These are phyloP conservation scores for Neoniphon sammara DNA, from an alignment of 2,797 vertebrate species.

Conservation along the genomic window DNA sequence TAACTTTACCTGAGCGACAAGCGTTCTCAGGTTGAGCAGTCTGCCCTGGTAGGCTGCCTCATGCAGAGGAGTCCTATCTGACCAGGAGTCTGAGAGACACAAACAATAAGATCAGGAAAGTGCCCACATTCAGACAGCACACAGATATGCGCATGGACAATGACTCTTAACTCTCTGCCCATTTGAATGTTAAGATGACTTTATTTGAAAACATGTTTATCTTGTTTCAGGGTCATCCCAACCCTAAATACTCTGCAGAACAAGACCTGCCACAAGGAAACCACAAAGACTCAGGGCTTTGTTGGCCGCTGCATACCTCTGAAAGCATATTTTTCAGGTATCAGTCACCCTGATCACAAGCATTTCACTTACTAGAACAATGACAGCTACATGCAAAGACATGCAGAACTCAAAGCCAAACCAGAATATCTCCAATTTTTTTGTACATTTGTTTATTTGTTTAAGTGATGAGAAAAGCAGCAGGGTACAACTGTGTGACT, in stretches of 20 bases:
- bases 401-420: not conserved
- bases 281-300: not conserved
- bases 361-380: not conserved
- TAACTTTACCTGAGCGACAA: slow-evolving; percentile 87
- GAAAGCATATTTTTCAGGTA: not conserved
- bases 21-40: slow-evolving; percentile 86
- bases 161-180: not conserved
- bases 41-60: slow-evolving; percentile 92
- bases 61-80: slow-evolving; percentile 91
- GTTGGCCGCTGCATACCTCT: not conserved
- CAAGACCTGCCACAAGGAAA: not conserved
- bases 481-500: not conserved
- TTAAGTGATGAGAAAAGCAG: not conserved
- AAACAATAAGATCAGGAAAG: slow-evolving; percentile 8
- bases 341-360: too few species aligned
- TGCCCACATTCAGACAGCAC: not conserved
- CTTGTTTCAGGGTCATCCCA: slow-evolving; percentile 23
- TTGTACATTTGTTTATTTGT: not conserved
- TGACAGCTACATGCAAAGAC: not conserved
- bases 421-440: not conserved
- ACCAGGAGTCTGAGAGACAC: slow-evolving; percentile 86
- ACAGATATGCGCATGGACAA: not conserved
- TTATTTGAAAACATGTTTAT: slow-evolving; percentile 20
- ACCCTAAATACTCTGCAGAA: not conserved
- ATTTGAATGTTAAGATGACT: slow-evolving; percentile 17